Conservation (phyloP, 2,888 invertebrate genomes). For the Andrena trimmerana region DNA sequence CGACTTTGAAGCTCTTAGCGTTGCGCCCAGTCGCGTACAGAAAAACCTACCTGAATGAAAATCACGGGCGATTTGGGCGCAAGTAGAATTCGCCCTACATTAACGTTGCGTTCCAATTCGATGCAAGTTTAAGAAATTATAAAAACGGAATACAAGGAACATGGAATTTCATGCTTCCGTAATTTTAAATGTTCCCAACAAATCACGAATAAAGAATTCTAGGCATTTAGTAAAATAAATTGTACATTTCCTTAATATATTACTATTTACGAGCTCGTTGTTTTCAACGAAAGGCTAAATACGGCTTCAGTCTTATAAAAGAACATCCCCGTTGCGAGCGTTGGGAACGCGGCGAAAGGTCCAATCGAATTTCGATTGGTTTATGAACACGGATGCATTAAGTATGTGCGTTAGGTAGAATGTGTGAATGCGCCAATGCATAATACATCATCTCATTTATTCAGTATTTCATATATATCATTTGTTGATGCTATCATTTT, state of each 20-base stretch:
- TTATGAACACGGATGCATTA: slow-evolving; percentile 58
- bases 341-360: slow-evolving; percentile 48
- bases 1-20: too few species aligned
- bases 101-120: too few species aligned
- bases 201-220: neutral
- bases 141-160: too few species aligned
- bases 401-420: slow-evolving; percentile 68
- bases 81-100: too few species aligned
- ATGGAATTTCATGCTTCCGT: neutral
- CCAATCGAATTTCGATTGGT: slow-evolving; percentile 55
- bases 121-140: too few species aligned
- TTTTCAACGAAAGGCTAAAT: neutral
- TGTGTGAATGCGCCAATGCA: slow-evolving; percentile 80
- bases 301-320: neutral
- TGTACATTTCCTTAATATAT: neutral
- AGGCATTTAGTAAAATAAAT: neutral
- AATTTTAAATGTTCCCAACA: neutral
- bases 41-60: too few species aligned
- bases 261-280: neutral
- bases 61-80: too few species aligned
- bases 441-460: slow-evolving; percentile 79
- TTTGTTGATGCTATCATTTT: slow-evolving; percentile 82
- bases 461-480: slow-evolving; percentile 82
- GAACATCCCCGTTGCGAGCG: neutral
- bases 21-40: too few species aligned